Evolutionary conservation across 2,113 vertebrate species (phyloP).

Genomic region (Brachypteracias leptosomus): DNA sequence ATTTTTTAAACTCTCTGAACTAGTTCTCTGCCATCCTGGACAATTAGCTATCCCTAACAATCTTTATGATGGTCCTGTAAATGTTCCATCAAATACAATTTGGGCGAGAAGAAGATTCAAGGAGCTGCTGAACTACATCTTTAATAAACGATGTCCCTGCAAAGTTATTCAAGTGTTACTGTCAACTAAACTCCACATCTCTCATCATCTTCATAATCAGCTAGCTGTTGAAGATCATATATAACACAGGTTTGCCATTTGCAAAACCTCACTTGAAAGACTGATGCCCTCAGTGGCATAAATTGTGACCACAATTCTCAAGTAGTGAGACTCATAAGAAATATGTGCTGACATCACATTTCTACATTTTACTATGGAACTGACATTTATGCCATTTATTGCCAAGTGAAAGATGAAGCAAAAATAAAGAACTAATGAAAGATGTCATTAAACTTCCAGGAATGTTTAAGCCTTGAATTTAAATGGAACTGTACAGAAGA

Average conservation of each 20-base stretch:
- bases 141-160: constrained; percentile 6
- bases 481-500: background rate
- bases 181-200: background rate
- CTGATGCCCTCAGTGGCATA: background rate
- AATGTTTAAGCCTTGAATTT: background rate
- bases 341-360: constrained; percentile 14
- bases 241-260: constrained; percentile 26
- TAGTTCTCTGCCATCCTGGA: background rate
- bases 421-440: constrained; percentile 38
- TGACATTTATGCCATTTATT: constrained; percentile 43
- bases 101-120: background rate
- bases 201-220: background rate
- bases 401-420: background rate
- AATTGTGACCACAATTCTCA: constrained; percentile 20
- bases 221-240: background rate
- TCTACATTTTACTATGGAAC: background rate
- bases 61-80: background rate
- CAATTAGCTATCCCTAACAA: background rate
- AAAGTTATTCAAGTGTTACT: constrained; percentile 11
- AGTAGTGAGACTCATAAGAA: background rate
- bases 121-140: background rate
- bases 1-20: background rate
- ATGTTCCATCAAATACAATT: background rate
- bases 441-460: background rate
- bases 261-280: background rate